Evolutionary conservation across 2,797 vertebrate genomes (phyloP).

Genomic region (Nyctalus aviator): DNA sequence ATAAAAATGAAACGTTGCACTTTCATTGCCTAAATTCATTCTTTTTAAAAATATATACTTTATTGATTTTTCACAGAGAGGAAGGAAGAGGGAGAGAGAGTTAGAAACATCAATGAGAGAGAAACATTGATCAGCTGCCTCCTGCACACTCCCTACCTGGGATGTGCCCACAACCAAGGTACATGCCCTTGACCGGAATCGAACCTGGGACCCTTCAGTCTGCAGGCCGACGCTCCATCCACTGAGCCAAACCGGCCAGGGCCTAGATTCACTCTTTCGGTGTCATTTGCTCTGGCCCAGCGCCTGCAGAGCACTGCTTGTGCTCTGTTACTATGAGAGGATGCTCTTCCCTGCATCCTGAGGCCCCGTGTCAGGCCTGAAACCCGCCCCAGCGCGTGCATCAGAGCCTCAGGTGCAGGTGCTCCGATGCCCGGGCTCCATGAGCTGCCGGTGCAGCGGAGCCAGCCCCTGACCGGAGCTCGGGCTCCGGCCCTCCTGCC

Average conservation of each 20-base stretch:
- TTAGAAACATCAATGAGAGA: too few species aligned
- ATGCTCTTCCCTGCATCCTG: rapidly evolving
- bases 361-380: not conserved
- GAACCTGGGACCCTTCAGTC: too few species aligned
- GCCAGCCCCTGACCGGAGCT: not conserved
- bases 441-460: not conserved
- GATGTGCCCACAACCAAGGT: too few species aligned
- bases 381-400: rapidly evolving
- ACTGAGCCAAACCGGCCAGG: too few species aligned
- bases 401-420: not conserved
- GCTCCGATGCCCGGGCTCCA: not conserved
- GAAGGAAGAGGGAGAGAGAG: too few species aligned
- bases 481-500: not conserved
- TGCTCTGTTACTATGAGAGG: not conserved
- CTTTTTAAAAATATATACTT: not conserved
- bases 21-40: not conserved
- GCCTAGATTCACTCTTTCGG: not conserved
- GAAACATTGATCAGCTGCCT: too few species aligned
- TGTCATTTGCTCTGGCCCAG: not conserved
- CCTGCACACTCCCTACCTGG: too few species aligned
- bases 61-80: too few species aligned
- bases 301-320: rapidly evolving
- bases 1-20: not conserved
- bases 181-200: too few species aligned
- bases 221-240: too few species aligned